Evolutionary conservation across 1,140 invertebrate species (phyloP), one percentile per base, ranked within the genome.

Genomic region (Pseudomyrmex concolor): DNA sequence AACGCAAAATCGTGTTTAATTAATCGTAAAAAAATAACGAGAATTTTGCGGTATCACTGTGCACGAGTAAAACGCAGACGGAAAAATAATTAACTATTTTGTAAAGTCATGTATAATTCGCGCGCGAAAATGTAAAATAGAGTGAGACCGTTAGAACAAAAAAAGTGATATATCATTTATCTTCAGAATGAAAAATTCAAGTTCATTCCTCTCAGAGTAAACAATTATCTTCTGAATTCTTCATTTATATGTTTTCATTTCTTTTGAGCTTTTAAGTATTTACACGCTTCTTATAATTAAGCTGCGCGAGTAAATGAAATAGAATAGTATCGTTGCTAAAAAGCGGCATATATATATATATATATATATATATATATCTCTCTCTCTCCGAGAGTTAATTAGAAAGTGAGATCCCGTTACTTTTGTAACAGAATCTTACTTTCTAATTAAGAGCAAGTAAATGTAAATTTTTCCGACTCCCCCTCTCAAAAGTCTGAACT

Each of bases 1-100:
- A 59, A 54, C 78, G 85, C 50, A 87, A 84, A 89, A 72, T 80
- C 80, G 71, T 84, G 87, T 90, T 85, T 93, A 94, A 94, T 94
- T 94, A 94, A 93, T 91, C 91, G 93, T 92, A 93, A 94, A 94
- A 93, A 93, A 34, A 34, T 94, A 94, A 94, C 89, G 91, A 93
- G 91, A 93, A 92, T 93, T 91, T 89, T 90, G 89, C 67, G 89
- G 89, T 84, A 83, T 76, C 45, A 57, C 68, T 15, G 13, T 59
- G 4, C 63, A 25, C 43, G 34, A 34, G 34, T 34, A 34, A 34
- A 55, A 62, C 48, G 54, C 73, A 74, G 17, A 62, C 64, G 45
- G 66, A 84, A 91, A 34, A 5, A 34, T 34, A 34, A 34, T 34
- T 34, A 34, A 34, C 34, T 25, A 34, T 25, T 1, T 34, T 34